Base-by-base conservation (phyloP, 2,888 invertebrate species). In the Lepidochitona cinerea region DNA sequence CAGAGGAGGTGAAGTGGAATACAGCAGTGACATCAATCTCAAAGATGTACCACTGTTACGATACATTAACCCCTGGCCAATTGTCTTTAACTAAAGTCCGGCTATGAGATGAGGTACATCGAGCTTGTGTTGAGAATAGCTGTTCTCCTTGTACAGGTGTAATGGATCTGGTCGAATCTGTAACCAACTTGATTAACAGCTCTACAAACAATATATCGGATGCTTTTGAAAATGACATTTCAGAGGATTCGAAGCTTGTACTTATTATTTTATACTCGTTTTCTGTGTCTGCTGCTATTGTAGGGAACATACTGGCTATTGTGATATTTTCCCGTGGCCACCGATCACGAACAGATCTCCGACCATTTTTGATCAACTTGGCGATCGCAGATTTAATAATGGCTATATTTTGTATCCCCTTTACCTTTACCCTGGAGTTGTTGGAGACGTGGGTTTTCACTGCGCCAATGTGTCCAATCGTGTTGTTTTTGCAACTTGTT, bases 341-440 rank as follows among this genome's bases (percentile, higher is more conserved):
- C 32, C 79, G 88, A 71, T 90, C 88, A 1, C 77, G 88, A 32
- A 88, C 89, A 0, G 88, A 89, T 71, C 81, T 90, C 6, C 78
- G 90, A 70, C 81, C 84, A 4, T 97, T 97, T 90, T 96, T 97
- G 87, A 95, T 95, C 87, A 92, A 92, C 84, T 92, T 97, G 79
- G 96, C 97, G 0, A 92, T 96, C 52, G 96, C 97, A 53, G 97
- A 97, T 89, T 94, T 97, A 75, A 91, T 97, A 73, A 96, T 97
- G 94, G 95, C 96, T 0, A 87, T 96, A 33, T 95, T 97, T 85
- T 97, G 97, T 91, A 95, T 97, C 78, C 97, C 97, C 1, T 97
- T 97, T 87, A 95, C 96, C 1, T 96, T 91, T 82, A 91, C 91
- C 4, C 88, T 87, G 83, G 90, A 90, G 37, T 89, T 92, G 85